Base-by-base conservation (phyloP, 2,797 vertebrate genomes). In the Notolabrus celidotus region DNA sequence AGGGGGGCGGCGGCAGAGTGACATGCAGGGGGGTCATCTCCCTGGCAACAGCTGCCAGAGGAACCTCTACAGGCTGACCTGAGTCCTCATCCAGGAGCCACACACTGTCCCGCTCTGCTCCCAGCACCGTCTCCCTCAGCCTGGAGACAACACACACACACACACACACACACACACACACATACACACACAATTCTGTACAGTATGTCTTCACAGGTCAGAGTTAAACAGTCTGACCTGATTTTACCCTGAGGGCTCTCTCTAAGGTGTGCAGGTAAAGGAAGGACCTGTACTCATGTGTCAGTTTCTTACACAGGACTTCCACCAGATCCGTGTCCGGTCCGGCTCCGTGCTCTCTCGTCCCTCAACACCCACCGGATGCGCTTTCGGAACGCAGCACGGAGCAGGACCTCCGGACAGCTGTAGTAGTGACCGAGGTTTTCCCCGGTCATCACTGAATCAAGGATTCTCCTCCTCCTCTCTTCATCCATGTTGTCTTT, bases 1-100 rank as follows among this genome's bases (percentile, higher is more conserved):
- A 66, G 27, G 76, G 52, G 20, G 79, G 67, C 7, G 84, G 29
- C 41, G 84, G 74, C 87, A 92, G 71, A 42, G 82, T 70, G 10
- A 60, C 42, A 0, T 49, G 68, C 4, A 68, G 75, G 68, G 94
- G 95, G 2, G 94, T 96, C 83, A 83, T 86, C 76, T 95, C 94
- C 25, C 23, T 33, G 4, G 67, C 23, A 2, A 60, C 46, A n/a
- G 16, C 38, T 4, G 23, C 66, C 11, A 69, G 52, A 45, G 77
- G 64, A 46, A 41, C 31, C 8, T 81, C 82, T 0, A 22, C 19
- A 3, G 82, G 84, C 12, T 22, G 82, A 20, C 54, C 89, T 0
- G 62, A 49, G 27, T 82, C 77, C 54, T 92, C 73, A 4, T 88
- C 88, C 16, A 70, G 71, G 23, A 83, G 79, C 75, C 65, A 83